Evolutionary conservation across 2,113 vertebrate genomes (phyloP), one percentile per base, ranked within the genome.

Genomic region (Eubucco bourcierii): DNA sequence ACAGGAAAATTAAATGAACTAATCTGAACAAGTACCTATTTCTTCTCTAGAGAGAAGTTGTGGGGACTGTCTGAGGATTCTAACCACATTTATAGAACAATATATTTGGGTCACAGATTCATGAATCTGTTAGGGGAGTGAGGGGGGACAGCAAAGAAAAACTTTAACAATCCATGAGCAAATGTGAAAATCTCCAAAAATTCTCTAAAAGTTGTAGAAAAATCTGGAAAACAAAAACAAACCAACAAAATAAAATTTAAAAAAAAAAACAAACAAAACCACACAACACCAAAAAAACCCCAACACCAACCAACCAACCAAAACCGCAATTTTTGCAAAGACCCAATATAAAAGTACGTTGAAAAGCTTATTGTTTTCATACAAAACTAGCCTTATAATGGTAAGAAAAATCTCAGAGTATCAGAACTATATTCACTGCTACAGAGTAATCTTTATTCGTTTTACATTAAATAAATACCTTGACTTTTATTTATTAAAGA

Each of bases 1-100:
- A 72, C 63, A 90, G 20, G 75, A 87, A 88, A 88, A 95, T 81
- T 76, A 92, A 90, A 92, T 67, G 6, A 88, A 70, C 31, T 23
- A 61, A 39, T 79, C 68, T 79, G 17, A 34, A 55, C 9, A 46
- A 88, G 24, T 24, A 25, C 25, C 31, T 73, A 28, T 72, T 90
- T 81, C 29, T 70, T 11, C 58, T 88, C 44, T 19, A 23, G 20
- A 79, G 28, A 58, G 6, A 72, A 81, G 47, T 59, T 75, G 9
- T 5, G 2, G 25, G 60, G 25, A 56, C 25, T 84, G 31, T 78
- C 19, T 64, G 12, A 65, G 34, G 25, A 76, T 90, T 87, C 55
- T 61, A 27, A 8, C 12, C 39, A 60, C 7, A n/a, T 23, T 24
- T 53, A 65, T 19, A 47, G 24, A 47, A 14, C 27, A 72, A 15